These are phyloP conservation scores for Hofmannophila pseudospretella DNA, from an alignment of 2,888 invertebrate species.

Conservation along the genomic window DNA sequence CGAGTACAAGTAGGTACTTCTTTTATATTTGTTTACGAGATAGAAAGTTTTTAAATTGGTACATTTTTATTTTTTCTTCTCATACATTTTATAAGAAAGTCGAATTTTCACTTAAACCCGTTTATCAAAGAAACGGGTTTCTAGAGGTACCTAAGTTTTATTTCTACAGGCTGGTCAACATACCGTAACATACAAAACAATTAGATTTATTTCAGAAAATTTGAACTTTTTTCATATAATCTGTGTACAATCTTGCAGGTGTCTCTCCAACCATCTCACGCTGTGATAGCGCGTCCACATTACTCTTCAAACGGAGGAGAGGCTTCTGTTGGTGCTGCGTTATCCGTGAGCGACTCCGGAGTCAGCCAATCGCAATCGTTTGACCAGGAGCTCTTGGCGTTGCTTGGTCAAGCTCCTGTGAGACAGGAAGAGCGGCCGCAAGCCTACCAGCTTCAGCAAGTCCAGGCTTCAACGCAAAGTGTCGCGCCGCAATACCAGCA, in stretches of 20 bases:
- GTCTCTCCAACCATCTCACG: slow-evolving; percentile 57
- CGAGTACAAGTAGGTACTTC: no score
- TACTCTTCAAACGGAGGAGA: slow-evolving; percentile 62
- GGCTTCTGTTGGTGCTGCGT: slow-evolving; percentile 67
- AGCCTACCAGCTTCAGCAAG: slow-evolving; percentile 38
- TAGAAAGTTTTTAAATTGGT: no score
- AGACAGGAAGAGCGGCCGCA: slow-evolving; percentile 47
- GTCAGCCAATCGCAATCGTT: slow-evolving; percentile 36
- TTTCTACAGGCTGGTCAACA: no score
- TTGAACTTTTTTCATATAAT: no score
- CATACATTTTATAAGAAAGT: no score
- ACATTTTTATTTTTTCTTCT: no score
- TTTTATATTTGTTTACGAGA: no score
- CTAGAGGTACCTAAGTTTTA: no score
- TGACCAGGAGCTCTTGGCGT: slow-evolving; percentile 54
- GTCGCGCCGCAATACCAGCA: slow-evolving; percentile 36
- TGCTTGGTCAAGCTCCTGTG: slow-evolving; percentile 45
- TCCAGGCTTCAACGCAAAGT: slow-evolving; percentile 19
- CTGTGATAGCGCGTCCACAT: slow-evolving; percentile 64
- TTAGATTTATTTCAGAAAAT: no score
- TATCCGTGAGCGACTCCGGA: slow-evolving; percentile 61
- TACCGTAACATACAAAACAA: no score
- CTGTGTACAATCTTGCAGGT: slow-evolving; percentile 46
- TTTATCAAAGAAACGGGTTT: no score
- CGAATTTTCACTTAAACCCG: no score